Percentiles rank a stretch among this genome's conserved stretches.
These are phyloP conservation scores for Hemaris fuciformis DNA, from an alignment of 2,888 invertebrate genomes.

Conservation along the genomic window DNA sequence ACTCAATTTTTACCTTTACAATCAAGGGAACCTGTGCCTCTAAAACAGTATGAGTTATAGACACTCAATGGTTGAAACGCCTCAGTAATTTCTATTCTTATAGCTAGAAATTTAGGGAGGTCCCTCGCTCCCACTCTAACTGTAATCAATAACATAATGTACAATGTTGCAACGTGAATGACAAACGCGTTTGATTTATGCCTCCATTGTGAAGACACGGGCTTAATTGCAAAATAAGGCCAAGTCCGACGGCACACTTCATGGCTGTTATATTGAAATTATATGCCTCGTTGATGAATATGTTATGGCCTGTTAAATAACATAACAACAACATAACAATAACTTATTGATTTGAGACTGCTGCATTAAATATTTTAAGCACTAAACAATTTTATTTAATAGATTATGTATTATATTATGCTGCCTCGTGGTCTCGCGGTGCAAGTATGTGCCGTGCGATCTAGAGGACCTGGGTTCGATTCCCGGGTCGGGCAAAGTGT, in stretches of 20 bases:
- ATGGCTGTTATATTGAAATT: background rate
- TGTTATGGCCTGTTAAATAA: background rate
- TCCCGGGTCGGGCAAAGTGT: too few relatives aligned
- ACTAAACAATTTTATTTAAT: too few relatives aligned
- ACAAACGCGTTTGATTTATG: constrained; percentile 65
- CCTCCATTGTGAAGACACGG: constrained; percentile 56
- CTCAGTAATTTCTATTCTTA: background rate
- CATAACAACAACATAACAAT: too few relatives aligned
- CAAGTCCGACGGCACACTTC: constrained; percentile 27
- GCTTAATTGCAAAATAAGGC: constrained; percentile 63
- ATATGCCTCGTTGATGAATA: background rate
- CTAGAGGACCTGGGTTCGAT: too few relatives aligned
- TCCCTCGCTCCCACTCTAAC: background rate
- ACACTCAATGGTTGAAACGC: background rate
- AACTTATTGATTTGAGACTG: background rate
- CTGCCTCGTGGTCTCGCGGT: too few relatives aligned
- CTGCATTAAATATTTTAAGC: too few relatives aligned
- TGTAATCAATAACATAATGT: constrained; percentile 16
- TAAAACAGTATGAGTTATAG: too few relatives aligned
- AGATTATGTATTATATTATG: too few relatives aligned
- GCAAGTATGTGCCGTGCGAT: too few relatives aligned
- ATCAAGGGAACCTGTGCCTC: too few relatives aligned
- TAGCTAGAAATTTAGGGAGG: background rate
- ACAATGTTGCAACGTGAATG: constrained; percentile 29
- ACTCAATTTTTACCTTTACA: too few relatives aligned